phyloP scores from a whole-genome alignment of 2,888 invertebrate genomes.

The Agrochola litura region DNA sequence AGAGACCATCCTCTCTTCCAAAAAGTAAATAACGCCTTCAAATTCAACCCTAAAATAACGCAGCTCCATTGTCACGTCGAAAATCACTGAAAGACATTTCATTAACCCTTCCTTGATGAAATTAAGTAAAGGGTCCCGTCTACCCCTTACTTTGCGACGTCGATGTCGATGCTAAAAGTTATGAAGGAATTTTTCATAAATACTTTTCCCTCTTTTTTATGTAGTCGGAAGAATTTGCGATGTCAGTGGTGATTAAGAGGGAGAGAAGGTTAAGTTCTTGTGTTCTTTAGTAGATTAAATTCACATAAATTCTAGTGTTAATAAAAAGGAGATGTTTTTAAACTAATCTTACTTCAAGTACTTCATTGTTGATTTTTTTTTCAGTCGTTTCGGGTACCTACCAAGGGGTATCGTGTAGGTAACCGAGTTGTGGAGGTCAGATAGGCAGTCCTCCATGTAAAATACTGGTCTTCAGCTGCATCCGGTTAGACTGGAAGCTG shows the following conservation, averaged over 20 bases:
- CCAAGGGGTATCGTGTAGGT: not conserved
- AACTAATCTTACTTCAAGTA: not conserved
- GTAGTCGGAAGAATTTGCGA: slow-evolving; percentile 34
- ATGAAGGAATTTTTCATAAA: slow-evolving; percentile 65
- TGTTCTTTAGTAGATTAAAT: not conserved
- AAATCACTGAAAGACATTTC: slow-evolving; percentile 66
- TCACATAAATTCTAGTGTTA: not conserved
- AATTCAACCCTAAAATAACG: slow-evolving; percentile 59
- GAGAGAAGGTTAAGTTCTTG: not conserved
- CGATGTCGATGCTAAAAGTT: slow-evolving; percentile 50
- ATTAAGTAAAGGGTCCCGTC: slow-evolving; percentile 61
- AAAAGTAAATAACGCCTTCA: slow-evolving; percentile 29
- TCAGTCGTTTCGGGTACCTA: not conserved
- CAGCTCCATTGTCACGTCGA: slow-evolving; percentile 55
- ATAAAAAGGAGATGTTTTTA: not conserved
- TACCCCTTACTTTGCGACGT: slow-evolving; percentile 47
- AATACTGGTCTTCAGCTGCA: not conserved
- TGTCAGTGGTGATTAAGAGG: slow-evolving; percentile 35
- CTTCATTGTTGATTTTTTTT: too few species aligned
- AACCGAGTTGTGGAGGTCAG: not conserved
- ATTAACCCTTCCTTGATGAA: slow-evolving; percentile 68
- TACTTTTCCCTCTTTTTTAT: slow-evolving; percentile 49
- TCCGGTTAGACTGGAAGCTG: too few species aligned
- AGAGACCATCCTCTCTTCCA: not conserved
- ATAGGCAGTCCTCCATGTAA: too few species aligned